A percentile compares a stretch with the other conserved stretches of the same genome.
These are phyloP conservation scores for Choristoneura rosaceana DNA, from an alignment of 2,888 invertebrate genomes.

Conservation along the genomic window DNA sequence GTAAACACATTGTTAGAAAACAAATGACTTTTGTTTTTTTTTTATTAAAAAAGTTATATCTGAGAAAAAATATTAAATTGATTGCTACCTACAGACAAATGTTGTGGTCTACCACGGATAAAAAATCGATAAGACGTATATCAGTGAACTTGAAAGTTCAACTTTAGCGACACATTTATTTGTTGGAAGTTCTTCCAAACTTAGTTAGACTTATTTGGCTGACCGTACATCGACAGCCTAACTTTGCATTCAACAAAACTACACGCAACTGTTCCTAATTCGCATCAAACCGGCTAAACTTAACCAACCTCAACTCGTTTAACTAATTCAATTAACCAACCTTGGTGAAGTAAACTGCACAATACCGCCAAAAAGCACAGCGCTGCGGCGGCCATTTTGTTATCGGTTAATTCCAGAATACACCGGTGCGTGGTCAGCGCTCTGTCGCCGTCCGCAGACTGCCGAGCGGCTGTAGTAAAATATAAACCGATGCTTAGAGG, in stretches of 20 bases:
- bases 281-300: neutral
- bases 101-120: too few relatives aligned
- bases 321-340: conserved; percentile 60
- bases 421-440: conserved; percentile 62
- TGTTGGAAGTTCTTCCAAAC: too few relatives aligned
- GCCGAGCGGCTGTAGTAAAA: conserved; percentile 22
- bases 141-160: too few relatives aligned
- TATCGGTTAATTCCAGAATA: conserved; percentile 45
- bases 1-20: too few relatives aligned
- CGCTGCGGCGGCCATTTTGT: conserved; percentile 66
- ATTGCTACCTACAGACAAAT: too few relatives aligned
- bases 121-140: too few relatives aligned
- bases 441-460: conserved; percentile 57
- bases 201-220: too few relatives aligned
- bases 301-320: neutral
- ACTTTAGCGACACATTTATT: too few relatives aligned
- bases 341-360: conserved; percentile 79
- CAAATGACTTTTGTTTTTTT: too few relatives aligned
- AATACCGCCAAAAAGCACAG: conserved; percentile 76
- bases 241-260: neutral
- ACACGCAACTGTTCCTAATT: neutral
- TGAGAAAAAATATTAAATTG: too few relatives aligned
- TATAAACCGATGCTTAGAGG: conserved; percentile 45
- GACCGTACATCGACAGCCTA: neutral
- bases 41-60: too few relatives aligned